phyloP scores from a whole-genome alignment of 2,888 invertebrate genomes.

The Zaprionus bogoriensis region DNA sequence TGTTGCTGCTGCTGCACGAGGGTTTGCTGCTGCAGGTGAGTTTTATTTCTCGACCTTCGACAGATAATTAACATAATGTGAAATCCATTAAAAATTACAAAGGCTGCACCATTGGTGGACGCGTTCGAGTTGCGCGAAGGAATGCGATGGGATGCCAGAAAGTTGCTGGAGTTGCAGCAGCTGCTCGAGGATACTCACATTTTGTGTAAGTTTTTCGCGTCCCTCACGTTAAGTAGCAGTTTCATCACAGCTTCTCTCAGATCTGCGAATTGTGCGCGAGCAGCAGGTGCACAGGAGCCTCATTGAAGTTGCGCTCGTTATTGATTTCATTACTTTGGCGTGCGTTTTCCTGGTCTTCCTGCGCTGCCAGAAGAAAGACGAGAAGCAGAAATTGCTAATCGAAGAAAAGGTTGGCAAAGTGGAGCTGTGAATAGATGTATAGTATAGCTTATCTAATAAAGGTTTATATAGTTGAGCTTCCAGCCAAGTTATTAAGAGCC shows the following conservation, averaged over 20 bases:
- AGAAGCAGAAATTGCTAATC: not conserved
- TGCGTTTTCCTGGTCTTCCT: not conserved
- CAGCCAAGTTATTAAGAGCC: too few species aligned
- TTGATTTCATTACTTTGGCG: not conserved
- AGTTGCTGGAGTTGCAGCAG: not conserved
- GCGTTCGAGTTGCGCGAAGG: not conserved
- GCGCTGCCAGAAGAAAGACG: not conserved
- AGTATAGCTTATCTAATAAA: too few species aligned
- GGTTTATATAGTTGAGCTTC: too few species aligned
- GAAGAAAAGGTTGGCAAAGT: not conserved
- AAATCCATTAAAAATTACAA: too few species aligned
- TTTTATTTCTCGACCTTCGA: too few species aligned
- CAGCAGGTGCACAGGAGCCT: slow-evolving; percentile 1
- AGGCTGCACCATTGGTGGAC: not conserved
- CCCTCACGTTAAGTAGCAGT: not conserved
- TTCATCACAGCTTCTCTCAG: not conserved
- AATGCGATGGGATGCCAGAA: not conserved
- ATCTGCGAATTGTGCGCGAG: not conserved
- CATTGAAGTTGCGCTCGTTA: not conserved
- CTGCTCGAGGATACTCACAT: not conserved
- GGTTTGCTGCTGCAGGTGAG: not conserved
- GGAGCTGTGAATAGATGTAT: not conserved
- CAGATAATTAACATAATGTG: not conserved
- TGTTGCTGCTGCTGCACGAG: not conserved
- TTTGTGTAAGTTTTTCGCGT: not conserved